Percentiles rank a stretch among this genome's conserved stretches.
phyloP scores from a whole-genome alignment of 2,113 vertebrate species.

The Lampris incognitus region DNA sequence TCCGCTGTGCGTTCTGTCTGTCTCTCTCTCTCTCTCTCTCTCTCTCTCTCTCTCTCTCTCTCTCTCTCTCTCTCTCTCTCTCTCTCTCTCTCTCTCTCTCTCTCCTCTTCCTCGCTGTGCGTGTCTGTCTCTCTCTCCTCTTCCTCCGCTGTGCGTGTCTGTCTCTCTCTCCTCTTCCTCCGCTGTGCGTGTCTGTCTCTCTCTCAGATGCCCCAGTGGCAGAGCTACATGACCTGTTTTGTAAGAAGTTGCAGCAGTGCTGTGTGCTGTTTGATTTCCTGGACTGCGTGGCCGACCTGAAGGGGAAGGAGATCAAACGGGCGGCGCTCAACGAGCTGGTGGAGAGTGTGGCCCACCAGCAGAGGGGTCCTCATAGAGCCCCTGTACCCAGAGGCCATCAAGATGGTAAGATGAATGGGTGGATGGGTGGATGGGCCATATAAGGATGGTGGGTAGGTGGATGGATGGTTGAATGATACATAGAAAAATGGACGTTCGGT shows the following conservation, averaged over 20 bases:
- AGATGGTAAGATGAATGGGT: slow-evolving; percentile 86
- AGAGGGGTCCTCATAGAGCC: slow-evolving; percentile 93
- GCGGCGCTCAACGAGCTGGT: slow-evolving; percentile 92
- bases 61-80: neutral
- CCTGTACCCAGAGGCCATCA: slow-evolving; percentile 91
- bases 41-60: neutral
- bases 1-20: neutral
- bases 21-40: neutral
- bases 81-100: neutral
- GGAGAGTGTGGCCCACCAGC: slow-evolving; percentile 91
- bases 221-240: slow-evolving; percentile 92
- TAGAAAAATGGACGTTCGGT: neutral
- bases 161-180: slow-evolving; percentile 2
- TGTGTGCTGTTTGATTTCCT: slow-evolving; percentile 93
- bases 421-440: neutral
- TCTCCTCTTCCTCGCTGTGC: neutral
- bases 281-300: slow-evolving; percentile 94
- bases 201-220: slow-evolving; percentile 87
- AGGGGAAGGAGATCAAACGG: slow-evolving; percentile 95
- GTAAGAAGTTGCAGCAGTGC: slow-evolving; percentile 94
- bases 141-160: neutral
- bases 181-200: slow-evolving; percentile 6
- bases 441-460: accelerated
- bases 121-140: neutral
- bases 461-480: accelerated